Evolutionary conservation across 1,140 invertebrate genomes (phyloP).

Genomic region (Temnothorax nylanderi): DNA sequence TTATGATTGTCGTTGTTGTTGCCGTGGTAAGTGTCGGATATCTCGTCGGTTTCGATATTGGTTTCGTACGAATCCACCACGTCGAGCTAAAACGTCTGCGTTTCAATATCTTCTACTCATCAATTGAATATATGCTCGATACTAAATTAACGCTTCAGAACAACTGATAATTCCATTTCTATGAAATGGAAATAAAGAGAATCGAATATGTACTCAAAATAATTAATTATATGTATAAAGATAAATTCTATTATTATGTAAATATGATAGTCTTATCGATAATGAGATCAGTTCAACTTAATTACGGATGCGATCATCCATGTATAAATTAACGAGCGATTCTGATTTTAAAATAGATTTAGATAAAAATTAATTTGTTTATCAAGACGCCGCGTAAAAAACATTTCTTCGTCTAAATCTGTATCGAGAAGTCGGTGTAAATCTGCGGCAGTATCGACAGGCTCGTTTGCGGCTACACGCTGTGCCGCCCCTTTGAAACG

Average conservation of each 20-base stretch:
- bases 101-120: not conserved
- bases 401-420: slow-evolving; percentile 16
- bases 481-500: slow-evolving; percentile 74
- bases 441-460: slow-evolving; percentile 46
- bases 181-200: not conserved
- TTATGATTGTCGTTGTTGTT: slow-evolving; percentile 82
- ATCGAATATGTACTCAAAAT: not conserved
- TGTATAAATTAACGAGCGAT: slow-evolving; percentile 2
- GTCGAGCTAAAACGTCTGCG: not conserved
- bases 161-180: not conserved
- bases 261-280: not conserved
- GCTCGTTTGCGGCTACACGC: slow-evolving; percentile 59
- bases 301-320: slow-evolving; percentile 2
- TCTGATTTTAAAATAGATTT: not conserved
- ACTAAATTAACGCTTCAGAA: not conserved
- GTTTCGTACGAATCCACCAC: not conserved
- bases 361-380: slow-evolving; percentile 33
- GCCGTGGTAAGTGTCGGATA: slow-evolving; percentile 40
- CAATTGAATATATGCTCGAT: not conserved
- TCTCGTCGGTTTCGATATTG: slow-evolving; percentile 33
- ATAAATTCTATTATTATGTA: not conserved
- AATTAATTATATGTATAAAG: not conserved
- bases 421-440: slow-evolving; percentile 50
- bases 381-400: not conserved
- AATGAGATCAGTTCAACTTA: not conserved